Conservation (phyloP, 2,888 invertebrate genomes). For the Philonicus albiceps region DNA sequence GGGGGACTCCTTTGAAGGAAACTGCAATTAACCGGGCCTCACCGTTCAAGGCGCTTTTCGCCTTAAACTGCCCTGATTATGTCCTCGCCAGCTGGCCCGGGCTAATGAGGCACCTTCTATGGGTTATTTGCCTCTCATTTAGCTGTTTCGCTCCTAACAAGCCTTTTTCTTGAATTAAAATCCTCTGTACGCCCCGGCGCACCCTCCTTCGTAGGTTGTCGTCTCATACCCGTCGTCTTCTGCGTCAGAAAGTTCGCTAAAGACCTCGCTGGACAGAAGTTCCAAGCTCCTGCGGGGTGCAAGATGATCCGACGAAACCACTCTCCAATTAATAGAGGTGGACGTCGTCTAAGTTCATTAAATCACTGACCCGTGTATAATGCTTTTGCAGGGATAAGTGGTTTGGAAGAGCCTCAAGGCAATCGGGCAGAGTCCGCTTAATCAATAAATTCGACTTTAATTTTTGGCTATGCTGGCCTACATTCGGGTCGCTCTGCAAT, state of each 20-base stretch:
- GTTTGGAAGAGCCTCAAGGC: conserved; percentile 41
- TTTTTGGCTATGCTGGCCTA: conserved; percentile 16
- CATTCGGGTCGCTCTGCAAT: conserved; percentile 3
- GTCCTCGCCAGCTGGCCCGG: neutral
- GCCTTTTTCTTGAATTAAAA: neutral
- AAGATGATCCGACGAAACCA: neutral
- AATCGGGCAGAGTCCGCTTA: conserved; percentile 33
- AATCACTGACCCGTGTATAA: conserved; percentile 41
- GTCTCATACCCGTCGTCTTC: neutral
- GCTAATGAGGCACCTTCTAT: neutral
- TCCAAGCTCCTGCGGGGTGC: neutral
- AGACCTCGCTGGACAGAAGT: neutral
- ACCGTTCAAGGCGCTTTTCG: neutral
- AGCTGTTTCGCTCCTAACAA: neutral
- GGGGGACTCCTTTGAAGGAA: neutral
- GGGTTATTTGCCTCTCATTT: neutral
- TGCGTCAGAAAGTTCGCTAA: neutral
- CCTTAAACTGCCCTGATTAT: neutral
- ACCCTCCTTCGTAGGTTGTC: neutral
- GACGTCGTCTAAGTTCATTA: conserved; percentile 37
- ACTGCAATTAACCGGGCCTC: neutral
- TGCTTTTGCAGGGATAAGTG: conserved; percentile 39
- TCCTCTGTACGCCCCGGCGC: neutral
- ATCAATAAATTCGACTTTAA: conserved; percentile 36
- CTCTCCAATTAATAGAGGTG: conserved; percentile 27